phyloP scores from a whole-genome alignment of 2,113 vertebrate genomes.

The Chionis minor region DNA sequence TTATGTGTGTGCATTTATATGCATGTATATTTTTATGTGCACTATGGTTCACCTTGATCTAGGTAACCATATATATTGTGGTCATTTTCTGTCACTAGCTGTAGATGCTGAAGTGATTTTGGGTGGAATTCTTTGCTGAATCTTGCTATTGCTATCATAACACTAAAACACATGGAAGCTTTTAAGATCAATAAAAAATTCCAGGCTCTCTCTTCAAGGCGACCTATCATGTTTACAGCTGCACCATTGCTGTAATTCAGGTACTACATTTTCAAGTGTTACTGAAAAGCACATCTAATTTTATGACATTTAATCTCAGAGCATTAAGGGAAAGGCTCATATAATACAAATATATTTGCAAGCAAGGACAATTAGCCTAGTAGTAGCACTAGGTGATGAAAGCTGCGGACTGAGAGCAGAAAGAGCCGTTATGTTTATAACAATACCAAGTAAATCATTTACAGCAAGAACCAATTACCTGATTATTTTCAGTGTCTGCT shows the following conservation, averaged over 20 bases:
- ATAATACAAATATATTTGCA: not conserved
- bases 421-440: not conserved
- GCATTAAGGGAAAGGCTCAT: not conserved
- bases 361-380: not conserved
- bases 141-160: not conserved
- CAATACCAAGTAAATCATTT: not conserved
- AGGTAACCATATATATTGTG: not conserved
- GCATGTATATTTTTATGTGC: rapidly evolving
- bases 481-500: not conserved
- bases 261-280: not conserved
- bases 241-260: not conserved
- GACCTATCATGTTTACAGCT: not conserved
- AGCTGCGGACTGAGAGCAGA: not conserved
- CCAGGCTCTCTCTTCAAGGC: not conserved
- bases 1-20: not conserved
- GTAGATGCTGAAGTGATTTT: not conserved
- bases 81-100: not conserved
- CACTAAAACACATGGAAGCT: not conserved
- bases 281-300: not conserved
- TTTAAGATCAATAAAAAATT: not conserved
- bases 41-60: not conserved
- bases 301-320: not conserved
- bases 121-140: not conserved
- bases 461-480: not conserved
- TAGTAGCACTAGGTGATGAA: not conserved